These are phyloP conservation scores for Leptestheria dahalacensis DNA, from an alignment of 1,140 invertebrate species.

Conservation along the genomic window DNA sequence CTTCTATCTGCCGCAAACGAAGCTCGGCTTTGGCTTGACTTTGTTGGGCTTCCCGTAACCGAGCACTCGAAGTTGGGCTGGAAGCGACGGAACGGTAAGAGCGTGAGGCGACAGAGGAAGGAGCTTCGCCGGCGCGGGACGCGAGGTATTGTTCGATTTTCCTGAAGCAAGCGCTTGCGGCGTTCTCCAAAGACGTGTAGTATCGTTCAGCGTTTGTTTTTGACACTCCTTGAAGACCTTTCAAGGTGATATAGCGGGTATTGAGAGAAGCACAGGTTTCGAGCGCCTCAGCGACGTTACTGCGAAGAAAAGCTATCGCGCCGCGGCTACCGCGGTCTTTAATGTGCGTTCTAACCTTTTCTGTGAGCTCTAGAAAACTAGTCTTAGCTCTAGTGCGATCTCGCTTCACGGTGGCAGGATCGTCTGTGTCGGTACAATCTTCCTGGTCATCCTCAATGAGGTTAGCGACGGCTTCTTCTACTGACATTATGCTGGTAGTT, in stretches of 20 bases:
- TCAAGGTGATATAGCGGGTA: not conserved
- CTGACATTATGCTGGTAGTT: not conserved
- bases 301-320: not conserved
- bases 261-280: not conserved
- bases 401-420: not conserved
- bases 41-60: not conserved
- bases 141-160: not conserved
- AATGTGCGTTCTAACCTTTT: too few species aligned
- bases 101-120: not conserved
- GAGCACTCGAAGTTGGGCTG: not conserved
- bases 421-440: not conserved
- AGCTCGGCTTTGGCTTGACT: not conserved
- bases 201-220: not conserved
- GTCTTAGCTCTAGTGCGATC: not conserved
- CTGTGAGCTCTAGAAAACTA: too few species aligned
- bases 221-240: not conserved
- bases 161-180: not conserved
- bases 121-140: slow-evolving; percentile 1
- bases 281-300: not conserved
- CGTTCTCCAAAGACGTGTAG: not conserved
- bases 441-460: not conserved
- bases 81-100: not conserved
- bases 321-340: not conserved
- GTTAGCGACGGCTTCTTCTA: not conserved
- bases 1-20: not conserved